Evolutionary conservation across 92 coral and sea anemone species (phyloP), one percentile per base, ranked within the genome.

Genomic region (Paramuricea clavata): DNA sequence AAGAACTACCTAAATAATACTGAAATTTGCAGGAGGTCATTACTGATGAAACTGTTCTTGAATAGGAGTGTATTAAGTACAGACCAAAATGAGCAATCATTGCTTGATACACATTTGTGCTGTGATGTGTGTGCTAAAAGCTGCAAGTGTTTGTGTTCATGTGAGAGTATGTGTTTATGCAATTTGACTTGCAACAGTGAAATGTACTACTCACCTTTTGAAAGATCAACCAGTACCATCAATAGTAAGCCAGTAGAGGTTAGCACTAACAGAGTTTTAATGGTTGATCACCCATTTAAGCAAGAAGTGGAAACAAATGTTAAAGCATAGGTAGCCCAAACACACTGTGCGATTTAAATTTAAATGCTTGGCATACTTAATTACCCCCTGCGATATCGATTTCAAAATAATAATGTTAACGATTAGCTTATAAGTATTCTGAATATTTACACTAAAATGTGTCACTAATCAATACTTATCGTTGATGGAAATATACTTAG

Each of bases 121-220:
- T 91, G 93, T 82, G 93, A 91, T 39, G 79, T 91, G 13, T 91
- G 93, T 82, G 73, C 91, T 7, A 39, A 25, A 49, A 39, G 26
- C 15, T 91, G 93, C 56, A 82, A 41, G 4, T 91, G 93, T 44
- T 33, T 26, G 5, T 87, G 92, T 35, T 15, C 9, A 0, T 89
- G 91, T 60, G 10, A n/a, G 3, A 5, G n/a, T 9, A 3, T 19
- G 31, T 57, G 31, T 57, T 57, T 9, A n/a, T n/a, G 31, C 17
- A 8, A 69, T 31, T 44, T 21, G 19, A 70, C 77, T 31, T 71
- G 87, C 69, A 83, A 83, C 81, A 83, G 87, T 49, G 67, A 83
- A 35, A 15, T 12, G 27, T 70, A 69, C 36, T 72, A 70, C 41
- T 83, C 88, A 72, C 88, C 88, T 32, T 17, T 83, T 81, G 88